Evolutionary conservation across 2,113 vertebrate species (phyloP).

Genomic region (Sapayoa aenigma): DNA sequence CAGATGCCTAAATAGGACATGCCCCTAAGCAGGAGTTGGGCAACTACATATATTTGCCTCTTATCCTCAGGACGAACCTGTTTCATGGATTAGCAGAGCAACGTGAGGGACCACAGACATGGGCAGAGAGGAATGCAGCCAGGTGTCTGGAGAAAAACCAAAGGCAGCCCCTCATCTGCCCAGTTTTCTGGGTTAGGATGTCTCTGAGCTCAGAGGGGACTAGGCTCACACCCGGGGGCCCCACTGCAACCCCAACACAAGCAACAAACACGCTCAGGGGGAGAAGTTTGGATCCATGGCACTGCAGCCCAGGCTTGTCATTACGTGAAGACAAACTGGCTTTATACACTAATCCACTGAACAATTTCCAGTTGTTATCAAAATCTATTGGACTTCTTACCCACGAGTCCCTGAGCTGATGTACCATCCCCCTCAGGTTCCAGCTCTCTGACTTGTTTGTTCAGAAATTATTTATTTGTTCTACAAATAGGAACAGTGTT

Average conservation of each 20-base stretch:
- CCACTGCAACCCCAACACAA: neutral
- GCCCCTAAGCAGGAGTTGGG: fast-evolving
- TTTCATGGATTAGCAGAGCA: neutral
- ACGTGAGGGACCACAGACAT: neutral
- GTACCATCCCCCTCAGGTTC: neutral
- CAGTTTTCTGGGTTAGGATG: neutral
- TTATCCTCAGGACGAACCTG: neutral
- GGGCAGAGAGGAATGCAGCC: neutral
- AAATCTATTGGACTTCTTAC: constrained; percentile 46
- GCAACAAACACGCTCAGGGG: neutral
- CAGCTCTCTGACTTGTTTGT: neutral
- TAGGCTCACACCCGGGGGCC: neutral
- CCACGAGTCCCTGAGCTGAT: constrained; percentile 33
- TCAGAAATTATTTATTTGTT: constrained; percentile 1
- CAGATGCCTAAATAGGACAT: neutral
- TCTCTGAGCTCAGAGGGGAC: neutral
- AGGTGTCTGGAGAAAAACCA: neutral
- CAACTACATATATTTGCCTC: neutral
- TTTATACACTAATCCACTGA: constrained; percentile 41
- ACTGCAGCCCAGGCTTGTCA: neutral
- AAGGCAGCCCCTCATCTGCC: neutral
- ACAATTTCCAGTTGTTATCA: constrained; percentile 57
- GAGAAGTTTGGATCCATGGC: neutral
- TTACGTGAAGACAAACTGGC: constrained; percentile 9
- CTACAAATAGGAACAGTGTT: neutral